phyloP scores from a whole-genome alignment of 2,888 invertebrate genomes.

The Meghimatium bilineatum region DNA sequence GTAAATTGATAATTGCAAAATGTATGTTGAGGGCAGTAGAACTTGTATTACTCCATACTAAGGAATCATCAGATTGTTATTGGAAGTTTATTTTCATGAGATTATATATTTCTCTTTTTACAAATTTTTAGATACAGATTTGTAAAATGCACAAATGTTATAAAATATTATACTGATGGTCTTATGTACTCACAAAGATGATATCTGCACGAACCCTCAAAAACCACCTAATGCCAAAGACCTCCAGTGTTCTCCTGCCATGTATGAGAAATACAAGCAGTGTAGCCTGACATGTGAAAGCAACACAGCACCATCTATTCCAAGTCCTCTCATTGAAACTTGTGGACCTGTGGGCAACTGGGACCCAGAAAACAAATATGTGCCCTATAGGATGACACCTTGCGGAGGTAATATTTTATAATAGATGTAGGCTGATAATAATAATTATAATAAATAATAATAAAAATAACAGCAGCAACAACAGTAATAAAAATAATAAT shows the following conservation, averaged over 20 bases:
- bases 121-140: too few species aligned
- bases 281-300: constrained; percentile 52
- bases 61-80: too few species aligned
- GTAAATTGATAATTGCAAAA: too few species aligned
- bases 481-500: too few species aligned
- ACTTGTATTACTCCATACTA: too few species aligned
- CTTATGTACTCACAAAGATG: constrained; percentile 38
- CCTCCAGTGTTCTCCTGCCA: constrained; percentile 24
- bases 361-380: constrained; percentile 75
- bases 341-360: constrained; percentile 98
- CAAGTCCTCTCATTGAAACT: constrained; percentile 95
- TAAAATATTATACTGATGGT: neutral
- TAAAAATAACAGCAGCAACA: too few species aligned
- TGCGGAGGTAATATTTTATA: constrained; percentile 63
- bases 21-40: too few species aligned
- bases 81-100: too few species aligned
- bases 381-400: constrained; percentile 59
- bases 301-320: constrained; percentile 63
- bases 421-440: neutral
- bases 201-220: constrained; percentile 45
- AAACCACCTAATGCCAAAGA: constrained; percentile 52
- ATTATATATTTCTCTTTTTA: too few species aligned
- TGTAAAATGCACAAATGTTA: neutral
- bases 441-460: too few species aligned
- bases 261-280: constrained; percentile 46